These are phyloP conservation scores for Melieria crassipennis DNA, from an alignment of 2,888 invertebrate species.

Conservation along the genomic window DNA sequence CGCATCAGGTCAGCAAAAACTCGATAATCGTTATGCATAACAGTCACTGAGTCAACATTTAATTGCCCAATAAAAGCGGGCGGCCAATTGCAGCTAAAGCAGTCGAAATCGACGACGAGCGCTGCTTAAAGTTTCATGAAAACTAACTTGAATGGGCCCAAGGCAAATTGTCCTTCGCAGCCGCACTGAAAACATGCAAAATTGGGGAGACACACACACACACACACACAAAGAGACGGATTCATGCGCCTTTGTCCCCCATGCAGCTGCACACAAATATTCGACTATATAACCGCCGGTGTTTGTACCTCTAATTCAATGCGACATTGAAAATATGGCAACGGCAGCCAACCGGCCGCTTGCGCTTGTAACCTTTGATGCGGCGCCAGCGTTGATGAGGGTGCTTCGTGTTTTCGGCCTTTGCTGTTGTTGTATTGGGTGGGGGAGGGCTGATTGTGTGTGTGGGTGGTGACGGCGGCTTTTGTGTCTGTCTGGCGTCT, in stretches of 20 bases:
- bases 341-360: not conserved
- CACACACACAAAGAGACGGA: constrained; percentile 14
- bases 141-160: no score
- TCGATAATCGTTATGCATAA: no score
- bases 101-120: no score
- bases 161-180: no score
- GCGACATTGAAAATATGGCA: constrained; percentile 57
- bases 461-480: not conserved
- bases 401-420: no score
- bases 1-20: no score
- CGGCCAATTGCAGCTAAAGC: no score
- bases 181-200: no score
- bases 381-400: not conserved
- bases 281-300: constrained; percentile 13
- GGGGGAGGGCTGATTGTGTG: not conserved
- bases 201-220: constrained; percentile 22
- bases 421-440: constrained; percentile 14
- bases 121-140: no score
- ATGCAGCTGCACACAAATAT: constrained; percentile 4
- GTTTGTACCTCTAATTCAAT: constrained; percentile 54
- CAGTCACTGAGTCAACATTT: no score
- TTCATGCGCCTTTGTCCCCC: not conserved
- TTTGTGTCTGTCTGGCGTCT: constrained; percentile 34
- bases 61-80: no score
- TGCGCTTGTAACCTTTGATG: constrained; percentile 37